Conservation (phyloP, 2,113 vertebrate species). For the Nansenia antarctica region DNA sequence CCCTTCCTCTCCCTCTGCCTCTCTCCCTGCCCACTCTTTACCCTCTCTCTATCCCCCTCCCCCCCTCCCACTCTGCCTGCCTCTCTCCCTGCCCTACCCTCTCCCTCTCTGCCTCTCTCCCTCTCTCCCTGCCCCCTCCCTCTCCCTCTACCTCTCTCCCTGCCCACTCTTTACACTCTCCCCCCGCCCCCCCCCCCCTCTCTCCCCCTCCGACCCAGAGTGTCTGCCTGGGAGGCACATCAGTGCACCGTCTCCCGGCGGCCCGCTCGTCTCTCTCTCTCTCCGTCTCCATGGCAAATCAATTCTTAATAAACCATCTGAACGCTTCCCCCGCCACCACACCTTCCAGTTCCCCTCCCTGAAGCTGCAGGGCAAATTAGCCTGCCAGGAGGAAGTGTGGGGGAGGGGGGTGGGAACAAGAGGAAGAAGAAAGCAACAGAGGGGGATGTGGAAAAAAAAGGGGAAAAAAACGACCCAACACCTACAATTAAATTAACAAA, state of each 20-base stretch:
- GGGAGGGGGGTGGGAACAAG: slow-evolving; percentile 55
- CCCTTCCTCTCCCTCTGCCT: background rate
- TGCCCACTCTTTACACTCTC: background rate
- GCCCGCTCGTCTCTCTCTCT: slow-evolving; percentile 47
- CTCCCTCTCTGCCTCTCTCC: slow-evolving; percentile 19
- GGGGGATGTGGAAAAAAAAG: too few species aligned
- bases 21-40: background rate
- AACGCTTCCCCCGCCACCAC: slow-evolving; percentile 59
- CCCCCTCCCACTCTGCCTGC: too few species aligned
- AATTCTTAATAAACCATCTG: slow-evolving; percentile 66
- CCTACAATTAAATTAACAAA: slow-evolving; percentile 68
- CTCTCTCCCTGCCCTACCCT: background rate
- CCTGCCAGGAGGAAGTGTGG: slow-evolving; percentile 54
- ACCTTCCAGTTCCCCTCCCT: slow-evolving; percentile 62
- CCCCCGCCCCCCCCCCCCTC: background rate
- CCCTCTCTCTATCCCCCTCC: too few species aligned
- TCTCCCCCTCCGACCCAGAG: background rate
- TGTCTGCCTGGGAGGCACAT: slow-evolving; percentile 62
- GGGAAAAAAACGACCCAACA: slow-evolving; percentile 42
- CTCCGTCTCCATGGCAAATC: slow-evolving; percentile 60
- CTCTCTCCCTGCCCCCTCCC: background rate
- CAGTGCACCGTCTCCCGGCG: slow-evolving; percentile 38
- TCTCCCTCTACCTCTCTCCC: background rate
- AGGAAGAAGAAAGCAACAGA: slow-evolving; percentile 45
- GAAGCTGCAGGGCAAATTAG: slow-evolving; percentile 57